These are phyloP conservation scores for Haliclystus octoradiatus DNA, from an alignment of 30 jellyfish, hydroid and myxozoan species.

Conservation along the genomic window DNA sequence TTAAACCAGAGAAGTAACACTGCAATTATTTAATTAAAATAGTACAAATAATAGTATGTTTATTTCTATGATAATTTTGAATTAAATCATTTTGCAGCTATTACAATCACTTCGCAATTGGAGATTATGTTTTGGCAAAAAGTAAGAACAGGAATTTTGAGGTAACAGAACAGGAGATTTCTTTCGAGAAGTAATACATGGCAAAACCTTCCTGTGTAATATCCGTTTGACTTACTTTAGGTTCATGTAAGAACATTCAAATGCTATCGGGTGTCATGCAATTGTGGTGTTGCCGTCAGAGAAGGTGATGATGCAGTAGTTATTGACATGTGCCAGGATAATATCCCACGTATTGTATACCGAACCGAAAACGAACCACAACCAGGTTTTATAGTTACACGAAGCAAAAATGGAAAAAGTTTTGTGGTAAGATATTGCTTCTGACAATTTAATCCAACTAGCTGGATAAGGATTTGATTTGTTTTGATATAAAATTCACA, in stretches of 20 bases:
- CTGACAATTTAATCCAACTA: background rate
- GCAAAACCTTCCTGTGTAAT: too few species aligned
- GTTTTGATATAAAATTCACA: too few species aligned
- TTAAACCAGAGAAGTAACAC: too few species aligned
- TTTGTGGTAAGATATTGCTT: conserved; percentile 63
- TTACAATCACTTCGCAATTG: conserved; percentile 68
- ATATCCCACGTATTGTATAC: conserved; percentile 63
- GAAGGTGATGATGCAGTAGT: conserved; percentile 91
- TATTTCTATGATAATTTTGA: background rate
- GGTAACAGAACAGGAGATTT: too few species aligned
- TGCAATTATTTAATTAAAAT: too few species aligned
- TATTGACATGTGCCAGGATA: conserved; percentile 85
- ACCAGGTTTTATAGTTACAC: conserved; percentile 35
- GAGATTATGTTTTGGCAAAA: conserved; percentile 65
- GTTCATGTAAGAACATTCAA: conserved; percentile 81
- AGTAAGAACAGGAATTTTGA: conserved; percentile 64
- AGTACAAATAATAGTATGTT: background rate
- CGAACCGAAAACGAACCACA: conserved; percentile 82
- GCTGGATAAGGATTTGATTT: background rate
- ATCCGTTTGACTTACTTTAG: too few species aligned
- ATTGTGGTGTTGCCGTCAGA: conserved; percentile 86
- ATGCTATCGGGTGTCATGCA: conserved; percentile 80
- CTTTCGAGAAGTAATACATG: too few species aligned
- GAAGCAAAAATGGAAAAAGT: conserved; percentile 71
- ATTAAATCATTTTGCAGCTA: conserved; percentile 22